Evolutionary conservation across 2,888 invertebrate genomes (phyloP), one percentile per base, ranked within the genome.

Genomic region (Pachliopta kotzebuea): DNA sequence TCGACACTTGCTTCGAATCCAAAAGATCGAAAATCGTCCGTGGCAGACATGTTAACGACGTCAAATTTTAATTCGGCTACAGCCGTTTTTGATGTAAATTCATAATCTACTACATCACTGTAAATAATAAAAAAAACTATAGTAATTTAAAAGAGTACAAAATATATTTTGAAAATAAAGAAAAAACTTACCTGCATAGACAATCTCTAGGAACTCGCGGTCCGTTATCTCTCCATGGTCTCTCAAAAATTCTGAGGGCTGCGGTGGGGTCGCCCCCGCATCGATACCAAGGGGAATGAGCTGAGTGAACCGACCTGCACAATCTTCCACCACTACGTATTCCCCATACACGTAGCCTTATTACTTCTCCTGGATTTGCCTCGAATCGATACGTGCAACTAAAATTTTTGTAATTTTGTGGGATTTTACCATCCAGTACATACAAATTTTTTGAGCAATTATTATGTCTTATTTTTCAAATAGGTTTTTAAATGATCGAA

Each of bases 331-430:
- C 92, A 11, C 94, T 95, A n/a, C 94, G 90, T 4, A 97, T 92
- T 68, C 95, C 94, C 76, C 95, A 95, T 61, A 97, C 93, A 62
- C 95, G 94, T 58, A 98, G 91, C 68, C 95, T 94, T 57, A 97
- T 94, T 57, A 95, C 93, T 81, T 97, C 97, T 57, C 96, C 96
- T 60, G 95, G 94, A 75, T 95, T 95, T 0, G 95, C 97, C 86
- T 97, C 96, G 79, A 97, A 97, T 56, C 96, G 95, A 84, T 97
- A 97, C 56, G 95, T 94, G 85, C 98, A 98, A 76, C 96, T 96
- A 92, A 56, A 52, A 62, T 7, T 18, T 45, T 18, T n/a, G 4
- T 45, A 45, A 0, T n/a, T 45, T 45, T 45, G 18, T n/a, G 7
- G 45, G n/a, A n/a, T n/a, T 45, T 45, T n/a, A 7, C 18, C 8